A percentile compares a stretch with the other conserved stretches of the same genome.
Evolutionary conservation across 1,140 invertebrate species (phyloP).

Genomic region (Euwallacea fornicatus): DNA sequence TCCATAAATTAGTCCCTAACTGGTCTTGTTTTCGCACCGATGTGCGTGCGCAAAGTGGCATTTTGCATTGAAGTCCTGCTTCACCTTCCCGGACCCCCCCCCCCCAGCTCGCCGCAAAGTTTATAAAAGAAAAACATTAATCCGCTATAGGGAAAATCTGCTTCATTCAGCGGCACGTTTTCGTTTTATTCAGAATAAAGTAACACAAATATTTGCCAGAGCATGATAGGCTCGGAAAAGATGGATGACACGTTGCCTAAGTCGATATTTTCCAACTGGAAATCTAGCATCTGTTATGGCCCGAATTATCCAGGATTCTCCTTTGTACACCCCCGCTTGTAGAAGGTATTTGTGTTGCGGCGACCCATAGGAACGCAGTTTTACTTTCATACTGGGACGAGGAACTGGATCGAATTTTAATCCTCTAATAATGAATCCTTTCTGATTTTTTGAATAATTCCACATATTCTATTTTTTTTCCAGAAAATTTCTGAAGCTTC

Average conservation of each 20-base stretch:
- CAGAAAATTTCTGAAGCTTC: too few relatives aligned
- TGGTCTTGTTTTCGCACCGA: too few relatives aligned
- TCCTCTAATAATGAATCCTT: too few relatives aligned
- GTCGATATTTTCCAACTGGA: conserved; percentile 49
- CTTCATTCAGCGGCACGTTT: conserved; percentile 22
- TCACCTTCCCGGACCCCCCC: too few relatives aligned
- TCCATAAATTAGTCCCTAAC: conserved; percentile 2
- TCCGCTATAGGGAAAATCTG: neutral
- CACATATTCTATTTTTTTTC: too few relatives aligned
- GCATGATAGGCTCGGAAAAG: conserved; percentile 28
- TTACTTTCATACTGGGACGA: too few relatives aligned
- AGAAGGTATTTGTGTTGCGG: conserved; percentile 21
- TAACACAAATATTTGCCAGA: conserved; percentile 27
- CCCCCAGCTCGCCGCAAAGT: too few relatives aligned
- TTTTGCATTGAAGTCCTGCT: too few relatives aligned
- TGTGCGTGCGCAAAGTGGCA: too few relatives aligned
- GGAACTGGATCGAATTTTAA: too few relatives aligned
- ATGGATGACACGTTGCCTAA: conserved; percentile 41
- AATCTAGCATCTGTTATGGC: conserved; percentile 43
- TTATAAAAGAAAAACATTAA: conserved; percentile 10
- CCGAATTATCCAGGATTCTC: conserved; percentile 22
- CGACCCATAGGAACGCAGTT: neutral
- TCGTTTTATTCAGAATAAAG: conserved; percentile 26
- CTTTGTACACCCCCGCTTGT: conserved; percentile 14
- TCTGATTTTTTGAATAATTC: too few relatives aligned